These are phyloP conservation scores for Turritopsis rubra DNA, from an alignment of 30 jellyfish, hydroid and myxozoan species.

Conservation along the genomic window DNA sequence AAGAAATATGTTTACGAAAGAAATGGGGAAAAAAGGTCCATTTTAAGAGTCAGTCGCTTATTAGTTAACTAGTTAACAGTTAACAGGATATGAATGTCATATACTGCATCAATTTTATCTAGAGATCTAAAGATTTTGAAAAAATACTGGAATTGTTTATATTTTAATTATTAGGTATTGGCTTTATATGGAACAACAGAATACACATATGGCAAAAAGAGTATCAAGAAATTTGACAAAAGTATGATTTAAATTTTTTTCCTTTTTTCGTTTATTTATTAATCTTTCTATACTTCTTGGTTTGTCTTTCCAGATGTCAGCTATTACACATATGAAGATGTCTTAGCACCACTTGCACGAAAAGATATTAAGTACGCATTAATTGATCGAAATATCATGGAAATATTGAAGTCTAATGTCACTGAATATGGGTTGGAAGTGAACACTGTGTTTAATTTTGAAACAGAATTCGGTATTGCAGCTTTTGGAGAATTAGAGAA, in stretches of 20 bases:
- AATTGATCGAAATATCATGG: neutral
- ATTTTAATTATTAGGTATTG: no score
- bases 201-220: neutral
- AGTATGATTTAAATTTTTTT: neutral
- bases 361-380: constrained; percentile 1
- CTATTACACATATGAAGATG: constrained; percentile 13
- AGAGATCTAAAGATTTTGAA: no score
- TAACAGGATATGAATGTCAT: no score
- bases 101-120: no score
- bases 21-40: no score
- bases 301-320: neutral
- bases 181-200: constrained; percentile 7
- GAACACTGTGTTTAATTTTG: neutral
- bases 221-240: neutral
- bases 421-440: constrained; percentile 8
- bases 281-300: neutral
- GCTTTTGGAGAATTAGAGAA: constrained; percentile 17
- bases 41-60: no score
- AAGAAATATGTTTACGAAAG: no score
- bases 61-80: no score
- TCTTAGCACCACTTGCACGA: neutral
- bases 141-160: no score
- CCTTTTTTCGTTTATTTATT: neutral
- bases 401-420: neutral
- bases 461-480: constrained; percentile 10